Conservation (phyloP, 2,888 invertebrate genomes). For the Caenorhabditis plicata region DNA sequence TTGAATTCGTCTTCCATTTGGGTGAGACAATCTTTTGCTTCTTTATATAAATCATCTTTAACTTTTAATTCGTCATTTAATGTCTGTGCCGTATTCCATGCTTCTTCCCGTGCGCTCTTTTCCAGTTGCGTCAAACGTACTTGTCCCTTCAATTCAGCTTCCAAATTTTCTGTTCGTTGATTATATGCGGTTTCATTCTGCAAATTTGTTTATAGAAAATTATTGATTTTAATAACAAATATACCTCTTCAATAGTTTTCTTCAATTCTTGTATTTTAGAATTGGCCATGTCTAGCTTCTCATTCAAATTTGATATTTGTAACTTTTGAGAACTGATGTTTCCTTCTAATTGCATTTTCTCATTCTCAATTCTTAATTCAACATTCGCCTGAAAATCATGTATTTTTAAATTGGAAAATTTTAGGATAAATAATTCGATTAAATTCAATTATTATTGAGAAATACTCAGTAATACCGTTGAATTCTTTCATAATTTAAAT, state of each 20-base stretch:
- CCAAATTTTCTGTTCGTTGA: slow-evolving; percentile 14
- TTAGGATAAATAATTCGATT: too few relatives aligned
- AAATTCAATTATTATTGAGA: too few relatives aligned
- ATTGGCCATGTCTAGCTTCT: slow-evolving; percentile 15
- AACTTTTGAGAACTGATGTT: slow-evolving; percentile 6
- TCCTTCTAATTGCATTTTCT: slow-evolving; percentile 10
- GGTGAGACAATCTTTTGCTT: slow-evolving; percentile 9
- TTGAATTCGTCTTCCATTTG: slow-evolving; percentile 19
- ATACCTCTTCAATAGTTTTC: slow-evolving; percentile 12
- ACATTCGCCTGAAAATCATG: too few relatives aligned
- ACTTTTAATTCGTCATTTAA: slow-evolving; percentile 18
- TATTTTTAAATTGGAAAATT: too few relatives aligned
- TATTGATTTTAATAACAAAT: neutral
- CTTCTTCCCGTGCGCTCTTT: slow-evolving; percentile 17
- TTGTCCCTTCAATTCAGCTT: slow-evolving; percentile 20
- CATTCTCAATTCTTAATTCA: too few relatives aligned
- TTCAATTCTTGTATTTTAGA: slow-evolving; percentile 4
- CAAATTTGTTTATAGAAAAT: slow-evolving; percentile 7
- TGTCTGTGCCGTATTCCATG: slow-evolving; percentile 14
- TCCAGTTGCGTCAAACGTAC: slow-evolving; percentile 3
- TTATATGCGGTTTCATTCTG: slow-evolving; percentile 1
- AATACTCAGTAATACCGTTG: too few relatives aligned
- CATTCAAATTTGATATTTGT: slow-evolving; percentile 15
- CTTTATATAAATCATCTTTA: slow-evolving; percentile 11
- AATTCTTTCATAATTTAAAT: too few relatives aligned